Conservation (phyloP, 2,797 vertebrate species). For the Acridotheres tristis region DNA sequence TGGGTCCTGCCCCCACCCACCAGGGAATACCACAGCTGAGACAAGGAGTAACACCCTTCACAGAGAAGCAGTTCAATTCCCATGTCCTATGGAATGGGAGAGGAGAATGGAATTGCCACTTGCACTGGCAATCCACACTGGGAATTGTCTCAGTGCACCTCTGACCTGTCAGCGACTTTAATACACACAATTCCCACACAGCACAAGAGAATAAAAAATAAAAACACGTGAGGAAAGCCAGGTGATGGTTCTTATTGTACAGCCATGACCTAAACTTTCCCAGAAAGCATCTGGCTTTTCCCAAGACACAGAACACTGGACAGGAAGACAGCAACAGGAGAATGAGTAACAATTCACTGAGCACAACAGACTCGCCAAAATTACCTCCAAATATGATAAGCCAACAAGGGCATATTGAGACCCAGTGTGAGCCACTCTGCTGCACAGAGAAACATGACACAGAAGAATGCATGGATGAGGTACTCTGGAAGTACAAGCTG, state of each 20-base stretch:
- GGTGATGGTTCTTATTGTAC: neutral
- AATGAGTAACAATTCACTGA: neutral
- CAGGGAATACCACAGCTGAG: neutral
- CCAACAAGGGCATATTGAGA: slow-evolving; percentile 96
- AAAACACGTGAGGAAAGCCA: neutral
- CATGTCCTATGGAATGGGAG: neutral
- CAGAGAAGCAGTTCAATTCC: neutral
- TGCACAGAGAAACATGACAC: slow-evolving; percentile 99
- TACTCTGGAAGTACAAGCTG: slow-evolving; percentile 99
- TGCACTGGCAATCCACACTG: accelerated
- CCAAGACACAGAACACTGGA: neutral
- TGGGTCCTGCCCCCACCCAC: neutral
- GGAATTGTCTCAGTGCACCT: neutral
- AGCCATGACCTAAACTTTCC: neutral
- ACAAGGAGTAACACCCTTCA: neutral
- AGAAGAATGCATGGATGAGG: slow-evolving; percentile 99
- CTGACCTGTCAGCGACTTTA: accelerated
- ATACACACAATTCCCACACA: accelerated
- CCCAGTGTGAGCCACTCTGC: slow-evolving; percentile 97
- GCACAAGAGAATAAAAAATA: neutral
- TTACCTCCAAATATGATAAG: slow-evolving; percentile 98
- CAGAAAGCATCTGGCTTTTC: neutral
- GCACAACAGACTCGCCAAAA: neutral
- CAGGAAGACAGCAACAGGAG: neutral
- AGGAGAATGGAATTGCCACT: neutral